phyloP scores from a whole-genome alignment of 2,113 vertebrate genomes.

The Hippocampus abdominalis region DNA sequence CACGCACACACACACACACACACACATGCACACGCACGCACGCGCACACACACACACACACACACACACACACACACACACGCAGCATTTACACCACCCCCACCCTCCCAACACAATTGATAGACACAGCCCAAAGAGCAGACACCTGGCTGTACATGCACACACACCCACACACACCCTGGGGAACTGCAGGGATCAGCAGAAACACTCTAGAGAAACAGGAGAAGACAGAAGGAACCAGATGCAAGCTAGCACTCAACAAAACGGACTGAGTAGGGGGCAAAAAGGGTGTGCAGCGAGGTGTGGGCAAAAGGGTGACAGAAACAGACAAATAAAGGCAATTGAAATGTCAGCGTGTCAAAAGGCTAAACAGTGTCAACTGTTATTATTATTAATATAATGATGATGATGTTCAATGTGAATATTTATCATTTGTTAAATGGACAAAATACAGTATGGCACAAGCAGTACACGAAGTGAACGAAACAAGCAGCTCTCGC shows the following conservation, averaged over 20 bases:
- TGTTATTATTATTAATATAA: neutral
- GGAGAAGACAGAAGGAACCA: slow-evolving; percentile 73
- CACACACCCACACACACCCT: slow-evolving; percentile 66
- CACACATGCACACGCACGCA: slow-evolving; percentile 48
- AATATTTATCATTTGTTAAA: neutral
- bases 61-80: slow-evolving; percentile 35
- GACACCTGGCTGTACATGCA: slow-evolving; percentile 79
- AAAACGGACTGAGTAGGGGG: slow-evolving; percentile 22
- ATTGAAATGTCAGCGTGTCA: slow-evolving; percentile 23
- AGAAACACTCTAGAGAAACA: slow-evolving; percentile 73
- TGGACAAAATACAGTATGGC: neutral
- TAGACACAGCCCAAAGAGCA: slow-evolving; percentile 83
- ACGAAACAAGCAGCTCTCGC: neutral
- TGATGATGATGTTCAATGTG: neutral
- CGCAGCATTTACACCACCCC: slow-evolving; percentile 21
- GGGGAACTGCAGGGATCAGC: slow-evolving; percentile 66
- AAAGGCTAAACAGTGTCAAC: slow-evolving; percentile 1
- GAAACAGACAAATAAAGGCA: slow-evolving; percentile 32
- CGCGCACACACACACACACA: slow-evolving; percentile 45
- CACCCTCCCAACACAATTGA: slow-evolving; percentile 70
- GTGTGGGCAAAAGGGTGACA: slow-evolving; percentile 21
- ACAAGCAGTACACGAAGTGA: neutral
- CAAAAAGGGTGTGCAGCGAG: slow-evolving; percentile 2
- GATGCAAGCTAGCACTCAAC: slow-evolving; percentile 82
- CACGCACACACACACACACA: slow-evolving; percentile 47